Percentiles rank a stretch among this genome's conserved stretches.
These are phyloP conservation scores for Mystacornis crossleyi DNA, from an alignment of 2,113 vertebrate species.

Conservation along the genomic window DNA sequence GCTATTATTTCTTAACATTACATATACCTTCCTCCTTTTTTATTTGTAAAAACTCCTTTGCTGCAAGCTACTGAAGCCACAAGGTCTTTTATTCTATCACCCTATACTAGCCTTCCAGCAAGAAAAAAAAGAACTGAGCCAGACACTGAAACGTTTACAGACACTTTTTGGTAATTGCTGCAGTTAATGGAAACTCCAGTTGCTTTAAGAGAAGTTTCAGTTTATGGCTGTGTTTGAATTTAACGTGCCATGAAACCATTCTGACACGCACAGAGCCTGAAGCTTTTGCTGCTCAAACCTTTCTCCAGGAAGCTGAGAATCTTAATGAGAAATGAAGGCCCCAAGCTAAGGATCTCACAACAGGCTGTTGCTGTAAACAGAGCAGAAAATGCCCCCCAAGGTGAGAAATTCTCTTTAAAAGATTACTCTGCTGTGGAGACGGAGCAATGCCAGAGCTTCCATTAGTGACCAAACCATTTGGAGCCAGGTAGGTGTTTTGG, in stretches of 20 bases:
- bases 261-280: background rate
- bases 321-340: conserved; percentile 13
- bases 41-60: background rate
- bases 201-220: background rate
- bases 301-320: background rate
- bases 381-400: conserved; percentile 32
- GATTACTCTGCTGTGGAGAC: background rate
- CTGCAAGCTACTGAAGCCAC: background rate
- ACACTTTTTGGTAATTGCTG: conserved; percentile 15
- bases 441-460: background rate
- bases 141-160: conserved; percentile 30
- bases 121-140: background rate
- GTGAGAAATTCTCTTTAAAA: conserved; percentile 21
- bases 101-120: background rate
- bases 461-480: background rate
- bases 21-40: background rate
- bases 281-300: conserved; percentile 34
- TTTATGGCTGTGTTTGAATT: conserved; percentile 1
- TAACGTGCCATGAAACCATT: conserved; percentile 10
- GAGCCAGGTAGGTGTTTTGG: background rate
- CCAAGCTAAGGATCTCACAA: background rate
- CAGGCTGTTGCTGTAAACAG: background rate
- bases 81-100: background rate
- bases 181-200: conserved; percentile 44
- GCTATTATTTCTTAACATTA: background rate